Evolutionary conservation across 1,140 invertebrate genomes (phyloP), one percentile per base, ranked within the genome.

Genomic region (Drosophila navojoa): DNA sequence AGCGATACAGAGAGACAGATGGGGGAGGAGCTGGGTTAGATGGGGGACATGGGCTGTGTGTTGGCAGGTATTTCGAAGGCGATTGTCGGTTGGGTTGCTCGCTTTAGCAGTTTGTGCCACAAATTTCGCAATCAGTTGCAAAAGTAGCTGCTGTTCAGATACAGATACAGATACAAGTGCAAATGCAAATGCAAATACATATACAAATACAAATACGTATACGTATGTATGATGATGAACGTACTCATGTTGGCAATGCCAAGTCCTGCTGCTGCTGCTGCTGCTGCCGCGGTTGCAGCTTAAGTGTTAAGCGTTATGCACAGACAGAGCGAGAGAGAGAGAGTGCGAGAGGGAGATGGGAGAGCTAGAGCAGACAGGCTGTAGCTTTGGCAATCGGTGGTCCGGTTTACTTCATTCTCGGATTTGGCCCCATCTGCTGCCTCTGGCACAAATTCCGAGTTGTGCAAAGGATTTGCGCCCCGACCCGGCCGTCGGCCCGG

Each of bases 301-400:
- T 91, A 91, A 90, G 81, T 91, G 79, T 91, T 91, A 91, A 90
- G 81, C 81, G 82, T 90, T 90, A 77, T 77, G 76, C 84, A 89
- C 73, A 86, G 79, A 75, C 42, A 71, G 59, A 66, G 63, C 38
- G 16, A 25, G 15, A 15, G 19, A 3, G 4, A 5, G 19, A 57
- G 22, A 70, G 71, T 49, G 38, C 13, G 25, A 40, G 35, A n/a
- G 13, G 9, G 42, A 38, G 38, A 55, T 22, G 57, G 0, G 16
- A 13, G 13, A 25, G 50, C 5, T 32, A 10, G 10, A 62, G 50
- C 11, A 49, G 13, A 0, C 55, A 32, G 49, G 29, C 55, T 54
- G 52, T 52, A 58, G 52, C 42, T 42, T 47, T 67, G 61, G 47
- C 47, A 60, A 60, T 40, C 25, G 54, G 53, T n/a, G n/a, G 69